A percentile compares a stretch with the other conserved stretches of the same genome.
Evolutionary conservation across 2,113 vertebrate genomes (phyloP).

Genomic region (Pao palembangensis): DNA sequence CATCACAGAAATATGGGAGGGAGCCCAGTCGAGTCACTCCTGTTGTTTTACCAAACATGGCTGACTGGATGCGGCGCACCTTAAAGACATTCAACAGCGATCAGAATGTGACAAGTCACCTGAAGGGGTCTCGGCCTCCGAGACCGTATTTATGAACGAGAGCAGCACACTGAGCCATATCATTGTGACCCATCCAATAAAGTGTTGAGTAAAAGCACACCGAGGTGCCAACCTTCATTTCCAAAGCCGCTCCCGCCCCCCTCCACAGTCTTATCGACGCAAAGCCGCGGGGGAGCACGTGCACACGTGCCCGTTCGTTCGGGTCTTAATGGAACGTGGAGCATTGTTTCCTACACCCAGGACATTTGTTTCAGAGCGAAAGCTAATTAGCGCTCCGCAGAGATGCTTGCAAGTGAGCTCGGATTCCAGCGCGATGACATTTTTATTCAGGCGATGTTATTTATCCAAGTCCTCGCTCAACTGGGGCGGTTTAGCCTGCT

Average conservation of each 20-base stretch:
- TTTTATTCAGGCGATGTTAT: too few species aligned
- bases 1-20: too few species aligned
- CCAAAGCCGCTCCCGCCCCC: slow-evolving; percentile 3
- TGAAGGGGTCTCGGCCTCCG: slow-evolving; percentile 10
- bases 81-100: neutral
- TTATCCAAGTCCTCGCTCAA: too few species aligned
- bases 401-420: neutral
- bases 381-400: slow-evolving; percentile 1
- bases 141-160: slow-evolving; percentile 24
- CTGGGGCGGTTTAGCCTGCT: too few species aligned
- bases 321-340: slow-evolving; percentile 7
- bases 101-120: slow-evolving; percentile 21
- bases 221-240: slow-evolving; percentile 29
- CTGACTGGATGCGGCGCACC: slow-evolving; percentile 4
- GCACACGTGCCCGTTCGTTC: slow-evolving; percentile 14
- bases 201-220: slow-evolving; percentile 54
- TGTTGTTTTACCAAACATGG: slow-evolving; percentile 12
- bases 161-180: slow-evolving; percentile 38
- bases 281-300: slow-evolving; percentile 1
- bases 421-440: too few species aligned
- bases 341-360: slow-evolving; percentile 13
- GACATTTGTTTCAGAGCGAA: neutral
- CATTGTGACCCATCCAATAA: slow-evolving; percentile 40
- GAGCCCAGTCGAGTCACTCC: neutral
- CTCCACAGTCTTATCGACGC: slow-evolving; percentile 8